phyloP scores from a whole-genome alignment of 2,113 vertebrate species.

The Chroicocephalus ridibundus region DNA sequence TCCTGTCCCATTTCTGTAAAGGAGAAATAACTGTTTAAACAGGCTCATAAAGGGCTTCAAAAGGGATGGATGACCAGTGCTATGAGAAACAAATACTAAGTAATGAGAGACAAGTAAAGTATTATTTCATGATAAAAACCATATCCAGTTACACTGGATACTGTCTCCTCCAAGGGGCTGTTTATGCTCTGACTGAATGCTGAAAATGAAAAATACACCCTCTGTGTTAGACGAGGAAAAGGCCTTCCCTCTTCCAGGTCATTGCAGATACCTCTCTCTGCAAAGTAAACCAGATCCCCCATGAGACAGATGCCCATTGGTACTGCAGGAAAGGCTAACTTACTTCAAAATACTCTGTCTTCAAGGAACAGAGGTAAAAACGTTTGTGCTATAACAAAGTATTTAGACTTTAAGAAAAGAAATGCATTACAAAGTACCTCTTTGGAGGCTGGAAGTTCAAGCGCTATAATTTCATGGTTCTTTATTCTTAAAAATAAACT shows the following conservation, averaged over 20 bases:
- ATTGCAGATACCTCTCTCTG: not conserved
- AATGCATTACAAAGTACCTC: not conserved
- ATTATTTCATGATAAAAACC: not conserved
- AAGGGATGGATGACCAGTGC: not conserved
- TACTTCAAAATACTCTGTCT: not conserved
- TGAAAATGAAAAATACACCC: not conserved
- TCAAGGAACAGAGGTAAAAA: not conserved
- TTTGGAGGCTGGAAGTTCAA: not conserved
- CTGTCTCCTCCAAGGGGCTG: not conserved
- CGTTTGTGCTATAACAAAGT: not conserved
- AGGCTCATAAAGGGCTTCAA: not conserved
- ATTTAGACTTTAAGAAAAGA: not conserved
- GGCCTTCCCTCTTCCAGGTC: not conserved
- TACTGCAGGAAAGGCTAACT: not conserved
- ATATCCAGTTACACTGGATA: not conserved
- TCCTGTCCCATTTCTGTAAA: not conserved
- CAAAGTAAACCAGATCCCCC: not conserved
- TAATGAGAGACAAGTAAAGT: not conserved
- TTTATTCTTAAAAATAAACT: not conserved
- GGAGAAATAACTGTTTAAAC: not conserved
- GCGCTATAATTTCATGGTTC: not conserved
- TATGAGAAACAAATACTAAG: not conserved
- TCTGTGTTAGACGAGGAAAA: not conserved
- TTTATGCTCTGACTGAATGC: not conserved
- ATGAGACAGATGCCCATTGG: not conserved